Conservation (phyloP, 2,113 vertebrate genomes). For the Nerophis lumbriciformis region DNA sequence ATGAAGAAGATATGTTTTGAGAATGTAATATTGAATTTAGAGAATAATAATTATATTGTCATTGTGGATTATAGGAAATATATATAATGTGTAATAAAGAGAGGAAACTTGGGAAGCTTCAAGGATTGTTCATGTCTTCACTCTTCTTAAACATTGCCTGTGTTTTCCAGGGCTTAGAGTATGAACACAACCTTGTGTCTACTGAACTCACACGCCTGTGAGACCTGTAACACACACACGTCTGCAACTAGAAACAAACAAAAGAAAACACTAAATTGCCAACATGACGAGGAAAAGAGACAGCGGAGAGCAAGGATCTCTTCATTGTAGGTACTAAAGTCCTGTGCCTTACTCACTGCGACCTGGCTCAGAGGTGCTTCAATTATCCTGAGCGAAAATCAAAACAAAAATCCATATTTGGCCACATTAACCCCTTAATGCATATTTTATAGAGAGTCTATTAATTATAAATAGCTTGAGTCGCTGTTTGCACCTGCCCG, state of each 20-base stretch:
- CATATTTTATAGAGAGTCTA: conserved; percentile 60
- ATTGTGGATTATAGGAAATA: no score
- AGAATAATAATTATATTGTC: no score
- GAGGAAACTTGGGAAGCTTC: no score
- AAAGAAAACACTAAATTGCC: conserved; percentile 31
- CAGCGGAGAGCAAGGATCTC: conserved; percentile 34
- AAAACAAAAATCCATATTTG: conserved; percentile 60
- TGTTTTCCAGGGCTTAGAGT: no score
- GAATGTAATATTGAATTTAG: no score
- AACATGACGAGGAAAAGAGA: conserved; percentile 46
- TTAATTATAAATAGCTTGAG: conserved; percentile 61
- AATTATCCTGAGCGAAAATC: conserved; percentile 55
- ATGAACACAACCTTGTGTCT: no score
- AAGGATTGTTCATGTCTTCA: no score
- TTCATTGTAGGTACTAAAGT: neutral
- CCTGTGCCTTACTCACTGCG: conserved; percentile 32
- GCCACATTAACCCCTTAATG: conserved; percentile 45
- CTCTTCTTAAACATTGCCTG: no score
- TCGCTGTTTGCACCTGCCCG: conserved; percentile 40
- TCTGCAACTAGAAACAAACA: conserved; percentile 45
- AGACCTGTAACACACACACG: no score
- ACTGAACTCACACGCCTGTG: no score
- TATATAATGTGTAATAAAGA: no score
- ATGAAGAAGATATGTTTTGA: no score
- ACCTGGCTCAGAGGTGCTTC: conserved; percentile 37